Evolutionary conservation across 1,140 invertebrate species (phyloP).

Genomic region (Drosophila leontia): DNA sequence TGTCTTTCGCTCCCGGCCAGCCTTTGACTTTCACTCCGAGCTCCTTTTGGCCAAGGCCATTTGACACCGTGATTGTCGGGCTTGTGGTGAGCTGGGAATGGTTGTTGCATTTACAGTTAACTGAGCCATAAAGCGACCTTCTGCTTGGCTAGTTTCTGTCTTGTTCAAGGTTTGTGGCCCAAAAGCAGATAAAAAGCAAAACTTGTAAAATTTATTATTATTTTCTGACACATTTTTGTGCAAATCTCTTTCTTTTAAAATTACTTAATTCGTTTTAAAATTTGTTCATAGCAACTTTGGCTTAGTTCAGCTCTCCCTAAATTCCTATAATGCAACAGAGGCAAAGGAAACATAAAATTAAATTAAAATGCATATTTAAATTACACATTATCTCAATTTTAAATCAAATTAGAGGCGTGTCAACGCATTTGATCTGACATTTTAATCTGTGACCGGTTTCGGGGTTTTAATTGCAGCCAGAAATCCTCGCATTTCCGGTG

Average conservation of each 20-base stretch:
- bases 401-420: constrained; percentile 12
- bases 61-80: constrained; percentile 53
- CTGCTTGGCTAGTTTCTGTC: constrained; percentile 18
- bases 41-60: constrained; percentile 39
- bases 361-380: background rate
- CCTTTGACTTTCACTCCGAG: constrained; percentile 50
- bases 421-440: constrained; percentile 7
- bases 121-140: constrained; percentile 30
- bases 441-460: constrained; percentile 3
- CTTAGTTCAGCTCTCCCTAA: no score
- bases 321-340: background rate
- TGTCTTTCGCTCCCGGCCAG: constrained; percentile 48
- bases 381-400: background rate
- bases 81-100: constrained; percentile 23
- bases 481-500: constrained; percentile 12
- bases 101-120: constrained; percentile 33
- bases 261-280: background rate
- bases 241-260: background rate
- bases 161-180: background rate
- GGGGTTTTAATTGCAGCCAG: constrained; percentile 56
- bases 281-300: background rate
- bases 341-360: background rate
- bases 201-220: background rate
- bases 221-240: background rate
- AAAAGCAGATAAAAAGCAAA: background rate